phyloP scores from a whole-genome alignment of 2,888 invertebrate species.

The Chloromyia formosa region DNA sequence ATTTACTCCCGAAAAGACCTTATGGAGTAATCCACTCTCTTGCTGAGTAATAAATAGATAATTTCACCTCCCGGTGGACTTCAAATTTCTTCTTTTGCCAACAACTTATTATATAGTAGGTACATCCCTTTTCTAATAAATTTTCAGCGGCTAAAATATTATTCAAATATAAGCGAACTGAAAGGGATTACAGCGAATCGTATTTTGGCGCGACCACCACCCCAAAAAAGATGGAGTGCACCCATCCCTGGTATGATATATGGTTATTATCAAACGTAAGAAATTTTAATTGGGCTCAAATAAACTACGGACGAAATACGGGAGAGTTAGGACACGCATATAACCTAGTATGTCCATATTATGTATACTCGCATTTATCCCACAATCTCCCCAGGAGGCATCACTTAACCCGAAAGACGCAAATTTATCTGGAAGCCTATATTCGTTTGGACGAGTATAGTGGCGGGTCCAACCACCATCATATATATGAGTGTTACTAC shows the following conservation, averaged over 20 bases:
- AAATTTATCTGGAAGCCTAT: conserved; percentile 10
- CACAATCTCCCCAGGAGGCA: conserved; percentile 22
- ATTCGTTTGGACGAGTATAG: not conserved
- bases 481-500: too few species aligned
- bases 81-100: too few species aligned
- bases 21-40: too few species aligned
- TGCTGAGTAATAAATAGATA: too few species aligned
- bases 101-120: too few species aligned
- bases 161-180: conserved; percentile 12
- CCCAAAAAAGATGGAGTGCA: not conserved
- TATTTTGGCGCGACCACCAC: not conserved
- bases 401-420: conserved; percentile 9
- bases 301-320: conserved; percentile 9
- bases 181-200: conserved; percentile 12
- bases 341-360: not conserved
- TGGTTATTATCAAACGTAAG: conserved; percentile 35
- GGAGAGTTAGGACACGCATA: not conserved
- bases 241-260: conserved; percentile 2
- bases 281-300: conserved; percentile 40
- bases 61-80: too few species aligned
- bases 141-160: conserved; percentile 3
- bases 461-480: too few species aligned
- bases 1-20: too few species aligned
- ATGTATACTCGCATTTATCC: not conserved
- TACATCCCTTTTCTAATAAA: too few species aligned